Percentiles rank a stretch among this genome's conserved stretches.
Conservation (phyloP, 2,113 vertebrate genomes). For the Scatophagus argus region DNA sequence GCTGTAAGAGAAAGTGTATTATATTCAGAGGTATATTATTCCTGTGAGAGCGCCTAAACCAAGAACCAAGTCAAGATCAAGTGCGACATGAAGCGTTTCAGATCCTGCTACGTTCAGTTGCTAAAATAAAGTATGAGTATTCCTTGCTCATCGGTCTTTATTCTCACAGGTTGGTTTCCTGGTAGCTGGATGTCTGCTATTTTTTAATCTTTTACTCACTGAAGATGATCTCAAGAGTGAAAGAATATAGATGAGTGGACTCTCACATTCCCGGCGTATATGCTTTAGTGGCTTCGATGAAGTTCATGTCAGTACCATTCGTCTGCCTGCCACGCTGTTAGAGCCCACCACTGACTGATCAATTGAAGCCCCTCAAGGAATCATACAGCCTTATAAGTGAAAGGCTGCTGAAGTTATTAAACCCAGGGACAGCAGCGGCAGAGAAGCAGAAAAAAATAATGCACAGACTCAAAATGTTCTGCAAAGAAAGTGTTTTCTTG, state of each 20-base stretch:
- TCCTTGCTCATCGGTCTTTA: conserved; percentile 39
- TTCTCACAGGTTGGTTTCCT: conserved; percentile 32
- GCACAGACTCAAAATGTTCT: conserved; percentile 34
- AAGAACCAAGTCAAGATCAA: conserved; percentile 20
- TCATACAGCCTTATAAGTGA: conserved; percentile 75
- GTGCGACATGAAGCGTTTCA: conserved; percentile 5
- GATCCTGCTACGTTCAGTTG: conserved; percentile 12
- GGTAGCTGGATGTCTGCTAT: conserved; percentile 22
- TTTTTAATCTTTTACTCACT: conserved; percentile 49
- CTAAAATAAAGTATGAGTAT: conserved; percentile 31
- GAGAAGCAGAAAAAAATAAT: conserved; percentile 35
- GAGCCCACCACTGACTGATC: conserved; percentile 78
- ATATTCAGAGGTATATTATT: conserved; percentile 16
- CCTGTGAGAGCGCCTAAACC: conserved; percentile 9
- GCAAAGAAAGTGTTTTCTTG: conserved; percentile 48
- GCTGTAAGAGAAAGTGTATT: not conserved
- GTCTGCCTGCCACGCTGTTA: conserved; percentile 73
- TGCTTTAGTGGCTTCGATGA: conserved; percentile 73
- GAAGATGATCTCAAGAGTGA: conserved; percentile 34
- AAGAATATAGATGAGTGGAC: conserved; percentile 52
- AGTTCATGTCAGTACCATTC: conserved; percentile 76
- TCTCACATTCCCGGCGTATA: conserved; percentile 61
- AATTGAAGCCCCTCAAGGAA: conserved; percentile 79
- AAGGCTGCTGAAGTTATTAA: conserved; percentile 81
- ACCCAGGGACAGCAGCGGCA: conserved; percentile 66